Evolutionary conservation across 2,113 vertebrate genomes (phyloP).

Genomic region (Hippocampus comes): DNA sequence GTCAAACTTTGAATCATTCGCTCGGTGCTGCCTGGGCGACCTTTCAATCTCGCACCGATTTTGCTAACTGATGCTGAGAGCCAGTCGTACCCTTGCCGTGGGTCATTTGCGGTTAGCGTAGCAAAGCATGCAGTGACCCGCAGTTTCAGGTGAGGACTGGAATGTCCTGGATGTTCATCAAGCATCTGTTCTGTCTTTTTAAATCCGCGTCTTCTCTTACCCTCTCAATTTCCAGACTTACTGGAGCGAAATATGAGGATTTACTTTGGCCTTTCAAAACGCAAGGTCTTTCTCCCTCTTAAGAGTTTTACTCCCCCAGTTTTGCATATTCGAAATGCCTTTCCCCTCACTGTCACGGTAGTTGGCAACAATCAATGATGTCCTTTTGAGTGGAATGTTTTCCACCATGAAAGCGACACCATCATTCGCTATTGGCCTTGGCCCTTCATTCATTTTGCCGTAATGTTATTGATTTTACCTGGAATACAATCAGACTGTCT

Average conservation of each 20-base stretch:
- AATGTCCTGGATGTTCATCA: conserved; percentile 53
- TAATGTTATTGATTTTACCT: conserved; percentile 17
- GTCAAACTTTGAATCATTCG: conserved; percentile 18
- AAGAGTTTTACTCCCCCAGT: conserved; percentile 10
- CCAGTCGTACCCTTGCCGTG: conserved; percentile 14
- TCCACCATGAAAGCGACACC: background rate
- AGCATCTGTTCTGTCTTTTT: conserved; percentile 30
- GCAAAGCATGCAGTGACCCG: conserved; percentile 32
- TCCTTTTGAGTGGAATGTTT: conserved; percentile 19
- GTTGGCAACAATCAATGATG: conserved; percentile 50
- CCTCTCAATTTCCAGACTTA: conserved; percentile 28
- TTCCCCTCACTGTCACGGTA: conserved; percentile 19
- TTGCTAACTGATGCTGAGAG: conserved; percentile 16
- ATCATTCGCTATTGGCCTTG: background rate
- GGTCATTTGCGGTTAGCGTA: conserved; percentile 6
- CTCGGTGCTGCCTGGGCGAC: conserved; percentile 24
- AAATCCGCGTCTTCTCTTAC: conserved; percentile 6
- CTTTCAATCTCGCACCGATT: conserved; percentile 28
- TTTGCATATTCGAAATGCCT: conserved; percentile 11
- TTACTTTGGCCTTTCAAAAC: conserved; percentile 20
- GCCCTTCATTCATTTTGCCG: background rate
- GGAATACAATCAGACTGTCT: conserved; percentile 5
- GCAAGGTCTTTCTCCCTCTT: conserved; percentile 18
- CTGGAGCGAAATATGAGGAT: conserved; percentile 32
- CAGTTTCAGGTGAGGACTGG: conserved; percentile 15